phyloP scores from a whole-genome alignment of 2,888 invertebrate species.

The Hydriomena furcata region DNA sequence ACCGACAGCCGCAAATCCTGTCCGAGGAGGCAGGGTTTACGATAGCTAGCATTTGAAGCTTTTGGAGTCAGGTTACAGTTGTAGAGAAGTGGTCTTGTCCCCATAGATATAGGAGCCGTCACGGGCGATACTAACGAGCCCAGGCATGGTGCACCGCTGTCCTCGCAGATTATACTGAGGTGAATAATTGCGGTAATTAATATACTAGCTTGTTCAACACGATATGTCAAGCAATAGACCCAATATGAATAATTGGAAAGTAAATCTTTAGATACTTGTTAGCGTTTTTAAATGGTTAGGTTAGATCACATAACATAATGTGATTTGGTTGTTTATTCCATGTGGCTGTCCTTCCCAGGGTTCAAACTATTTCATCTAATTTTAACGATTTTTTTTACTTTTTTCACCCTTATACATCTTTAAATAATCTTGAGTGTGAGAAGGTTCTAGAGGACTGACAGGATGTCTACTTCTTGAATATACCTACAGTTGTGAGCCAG shows the following conservation, averaged over 20 bases:
- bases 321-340: too few species aligned
- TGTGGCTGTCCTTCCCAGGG: too few species aligned
- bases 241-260: constrained; percentile 9
- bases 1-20: constrained; percentile 35
- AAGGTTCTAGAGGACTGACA: too few species aligned
- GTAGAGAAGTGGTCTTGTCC: constrained; percentile 27
- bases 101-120: constrained; percentile 28
- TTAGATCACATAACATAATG: not conserved
- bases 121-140: constrained; percentile 30
- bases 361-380: too few species aligned
- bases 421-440: too few species aligned
- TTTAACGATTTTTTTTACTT: too few species aligned
- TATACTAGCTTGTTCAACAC: constrained; percentile 25
- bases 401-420: too few species aligned
- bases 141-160: constrained; percentile 34
- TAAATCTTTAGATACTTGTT: not conserved
- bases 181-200: constrained; percentile 36
- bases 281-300: not conserved
- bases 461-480: too few species aligned
- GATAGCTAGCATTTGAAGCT: constrained; percentile 32
- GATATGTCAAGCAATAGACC: constrained; percentile 17
- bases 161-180: constrained; percentile 29
- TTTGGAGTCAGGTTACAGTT: constrained; percentile 36
- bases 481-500: too few species aligned
- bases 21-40: constrained; percentile 33